phyloP scores from a whole-genome alignment of 1,140 invertebrate species.

The Antheraea pernyi region DNA sequence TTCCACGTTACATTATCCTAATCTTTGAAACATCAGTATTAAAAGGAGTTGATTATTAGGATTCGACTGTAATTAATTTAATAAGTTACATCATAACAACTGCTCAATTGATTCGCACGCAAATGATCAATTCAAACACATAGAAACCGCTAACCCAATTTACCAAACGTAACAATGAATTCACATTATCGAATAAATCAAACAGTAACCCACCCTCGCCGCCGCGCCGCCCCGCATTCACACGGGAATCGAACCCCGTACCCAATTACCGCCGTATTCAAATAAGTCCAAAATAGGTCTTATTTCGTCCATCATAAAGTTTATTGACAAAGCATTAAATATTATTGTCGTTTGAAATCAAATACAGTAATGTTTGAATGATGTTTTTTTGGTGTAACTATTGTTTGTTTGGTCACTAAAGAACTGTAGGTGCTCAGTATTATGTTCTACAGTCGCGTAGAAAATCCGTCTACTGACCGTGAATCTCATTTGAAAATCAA shows the following conservation, averaged over 20 bases:
- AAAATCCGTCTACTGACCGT: background rate
- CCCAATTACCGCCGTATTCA: constrained; percentile 2
- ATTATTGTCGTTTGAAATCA: constrained; percentile 3
- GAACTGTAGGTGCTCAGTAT: background rate
- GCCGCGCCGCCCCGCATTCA: constrained; percentile 26
- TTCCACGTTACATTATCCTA: too few relatives aligned
- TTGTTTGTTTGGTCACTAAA: constrained; percentile 13
- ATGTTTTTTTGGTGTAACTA: constrained; percentile 29
- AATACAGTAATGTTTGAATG: constrained; percentile 18
- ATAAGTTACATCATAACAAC: too few relatives aligned
- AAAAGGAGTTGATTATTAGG: too few relatives aligned
- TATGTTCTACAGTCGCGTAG: background rate
- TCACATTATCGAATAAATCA: constrained; percentile 7
- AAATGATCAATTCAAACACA: background rate
- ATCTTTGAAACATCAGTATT: too few relatives aligned
- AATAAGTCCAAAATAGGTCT: constrained; percentile 16
- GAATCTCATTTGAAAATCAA: too few relatives aligned
- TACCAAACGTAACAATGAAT: constrained; percentile 1
- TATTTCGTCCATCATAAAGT: constrained; percentile 18
- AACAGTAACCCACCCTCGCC: constrained; percentile 3
- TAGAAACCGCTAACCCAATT: background rate
- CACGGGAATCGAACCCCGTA: constrained; percentile 28
- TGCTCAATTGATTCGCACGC: background rate
- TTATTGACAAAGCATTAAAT: background rate
- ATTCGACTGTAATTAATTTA: too few relatives aligned